Conservation (phyloP, 2,797 vertebrate species). For the Selene dorsalis region DNA sequence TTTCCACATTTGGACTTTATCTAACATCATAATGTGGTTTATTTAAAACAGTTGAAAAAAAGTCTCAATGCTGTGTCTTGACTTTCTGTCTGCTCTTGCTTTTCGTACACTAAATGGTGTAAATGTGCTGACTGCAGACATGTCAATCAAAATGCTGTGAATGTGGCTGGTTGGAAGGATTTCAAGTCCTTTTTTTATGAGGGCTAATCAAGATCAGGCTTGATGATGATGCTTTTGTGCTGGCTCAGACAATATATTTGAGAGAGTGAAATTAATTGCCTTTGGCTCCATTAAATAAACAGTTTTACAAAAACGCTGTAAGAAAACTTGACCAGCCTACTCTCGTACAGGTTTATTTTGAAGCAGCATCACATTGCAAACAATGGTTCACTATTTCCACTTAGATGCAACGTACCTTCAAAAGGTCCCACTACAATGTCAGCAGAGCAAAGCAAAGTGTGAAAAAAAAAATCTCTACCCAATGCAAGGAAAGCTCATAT, state of each 20-base stretch:
- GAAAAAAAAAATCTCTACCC: constrained; percentile 30
- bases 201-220: not conserved
- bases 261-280: not conserved
- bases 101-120: not conserved
- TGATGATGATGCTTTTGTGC: not conserved
- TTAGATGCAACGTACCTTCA: constrained; percentile 59
- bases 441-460: constrained; percentile 63
- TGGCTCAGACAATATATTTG: not conserved
- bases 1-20: not conserved
- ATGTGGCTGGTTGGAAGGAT: not conserved
- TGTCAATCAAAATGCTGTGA: constrained; percentile 9
- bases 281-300: not conserved
- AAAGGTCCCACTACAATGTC: constrained; percentile 65
- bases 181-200: not conserved
- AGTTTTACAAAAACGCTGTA: not conserved
- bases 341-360: constrained; percentile 75
- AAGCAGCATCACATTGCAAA: constrained; percentile 75
- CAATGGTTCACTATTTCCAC: constrained; percentile 50
- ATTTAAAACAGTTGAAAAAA: not conserved
- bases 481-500: constrained; percentile 48
- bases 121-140: not conserved
- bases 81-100: not conserved
- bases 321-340: constrained; percentile 1
- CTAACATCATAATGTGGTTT: not conserved
- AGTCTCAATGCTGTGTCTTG: not conserved